phyloP scores from a whole-genome alignment of 2,888 invertebrate genomes.

The Tetheella fluctuosa region DNA sequence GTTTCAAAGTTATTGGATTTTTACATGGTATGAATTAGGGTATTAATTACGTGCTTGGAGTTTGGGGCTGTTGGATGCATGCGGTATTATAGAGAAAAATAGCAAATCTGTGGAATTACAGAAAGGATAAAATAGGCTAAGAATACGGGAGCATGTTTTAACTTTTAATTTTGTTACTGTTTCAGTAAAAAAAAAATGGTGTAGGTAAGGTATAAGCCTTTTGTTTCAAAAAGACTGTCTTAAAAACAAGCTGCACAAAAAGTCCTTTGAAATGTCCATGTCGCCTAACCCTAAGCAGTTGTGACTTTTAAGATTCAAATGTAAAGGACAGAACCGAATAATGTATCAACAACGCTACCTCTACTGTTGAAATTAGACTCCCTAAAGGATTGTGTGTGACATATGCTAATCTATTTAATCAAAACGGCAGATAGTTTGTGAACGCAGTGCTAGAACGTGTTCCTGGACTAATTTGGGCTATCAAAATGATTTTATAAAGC shows the following conservation, averaged over 20 bases:
- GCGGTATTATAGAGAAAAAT: neutral
- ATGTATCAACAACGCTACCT: neutral
- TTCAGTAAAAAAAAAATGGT: no score
- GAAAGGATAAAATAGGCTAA: no score
- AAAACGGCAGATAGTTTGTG: constrained; percentile 2
- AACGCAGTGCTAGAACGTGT: neutral
- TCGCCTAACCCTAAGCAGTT: neutral
- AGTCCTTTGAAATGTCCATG: no score
- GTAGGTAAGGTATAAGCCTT: no score
- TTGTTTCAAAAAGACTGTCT: no score
- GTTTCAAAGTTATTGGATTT: constrained; percentile 43
- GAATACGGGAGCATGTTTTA: no score
- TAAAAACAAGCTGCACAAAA: neutral
- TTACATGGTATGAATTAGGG: constrained; percentile 41
- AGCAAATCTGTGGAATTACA: neutral
- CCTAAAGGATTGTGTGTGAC: neutral
- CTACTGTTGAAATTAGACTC: neutral
- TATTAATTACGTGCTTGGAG: neutral
- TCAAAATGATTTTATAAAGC: neutral
- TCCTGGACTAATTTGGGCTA: neutral
- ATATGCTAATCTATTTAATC: neutral
- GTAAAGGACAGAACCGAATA: neutral
- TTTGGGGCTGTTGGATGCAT: neutral
- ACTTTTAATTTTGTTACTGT: no score
- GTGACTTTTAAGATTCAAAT: neutral